phyloP scores from a whole-genome alignment of 1,140 invertebrate species.

The Nymphalis io region DNA sequence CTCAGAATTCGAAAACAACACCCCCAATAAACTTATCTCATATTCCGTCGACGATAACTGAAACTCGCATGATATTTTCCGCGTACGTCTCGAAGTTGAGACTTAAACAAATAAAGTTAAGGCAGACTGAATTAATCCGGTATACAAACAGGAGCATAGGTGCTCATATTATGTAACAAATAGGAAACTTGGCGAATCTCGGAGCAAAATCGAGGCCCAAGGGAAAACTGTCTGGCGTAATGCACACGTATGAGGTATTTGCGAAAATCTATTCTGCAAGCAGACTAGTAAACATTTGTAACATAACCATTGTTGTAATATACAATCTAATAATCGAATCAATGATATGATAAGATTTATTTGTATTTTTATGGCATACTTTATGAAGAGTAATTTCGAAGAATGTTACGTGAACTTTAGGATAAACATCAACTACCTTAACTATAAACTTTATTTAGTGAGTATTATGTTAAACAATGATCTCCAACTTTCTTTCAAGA shows the following conservation, averaged over 20 bases:
- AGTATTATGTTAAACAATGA: too few species aligned
- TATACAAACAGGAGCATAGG: conserved; percentile 54
- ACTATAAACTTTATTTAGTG: too few species aligned
- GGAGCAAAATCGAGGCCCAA: conserved; percentile 49
- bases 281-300: conserved; percentile 12
- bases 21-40: not conserved
- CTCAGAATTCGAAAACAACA: not conserved
- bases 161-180: conserved; percentile 43
- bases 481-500: too few species aligned
- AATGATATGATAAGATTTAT: too few species aligned
- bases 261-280: conserved; percentile 13
- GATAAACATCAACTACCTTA: too few species aligned
- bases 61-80: conserved; percentile 8
- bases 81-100: conserved; percentile 4
- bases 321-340: too few species aligned
- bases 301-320: not conserved
- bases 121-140: conserved; percentile 56
- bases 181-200: conserved; percentile 52
- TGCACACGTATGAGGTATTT: conserved; percentile 29
- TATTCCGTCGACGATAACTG: not conserved
- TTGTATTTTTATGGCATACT: too few species aligned
- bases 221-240: conserved; percentile 44
- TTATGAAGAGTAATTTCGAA: too few species aligned
- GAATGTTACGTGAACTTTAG: too few species aligned
- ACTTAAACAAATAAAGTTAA: conserved; percentile 27